These are phyloP conservation scores for Philaenus spumarius DNA, from an alignment of 1,140 invertebrate species.

Conservation along the genomic window DNA sequence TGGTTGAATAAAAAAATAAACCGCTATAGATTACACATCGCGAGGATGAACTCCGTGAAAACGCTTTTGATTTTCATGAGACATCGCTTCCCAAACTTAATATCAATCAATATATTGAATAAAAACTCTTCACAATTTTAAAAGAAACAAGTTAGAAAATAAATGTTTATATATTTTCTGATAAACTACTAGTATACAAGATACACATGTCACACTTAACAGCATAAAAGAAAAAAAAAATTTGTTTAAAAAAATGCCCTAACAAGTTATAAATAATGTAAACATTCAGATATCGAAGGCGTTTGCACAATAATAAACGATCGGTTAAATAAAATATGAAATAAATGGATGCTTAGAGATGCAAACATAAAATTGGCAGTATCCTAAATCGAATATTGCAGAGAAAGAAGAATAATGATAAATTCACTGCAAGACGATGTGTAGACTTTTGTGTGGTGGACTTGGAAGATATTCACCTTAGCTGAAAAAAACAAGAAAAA, in stretches of 20 bases:
- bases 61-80: no score
- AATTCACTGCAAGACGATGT: neutral
- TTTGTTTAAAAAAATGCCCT: neutral
- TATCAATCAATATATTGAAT: no score
- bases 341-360: neutral
- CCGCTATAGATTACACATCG: neutral
- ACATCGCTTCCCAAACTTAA: no score
- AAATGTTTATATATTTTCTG: no score
- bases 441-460: neutral
- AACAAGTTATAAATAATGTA: neutral
- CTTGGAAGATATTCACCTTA: neutral
- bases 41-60: no score
- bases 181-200: no score
- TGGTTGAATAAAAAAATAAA: constrained; percentile 8
- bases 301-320: neutral
- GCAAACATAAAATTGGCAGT: constrained; percentile 13
- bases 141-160: no score
- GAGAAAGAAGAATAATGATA: constrained; percentile 7
- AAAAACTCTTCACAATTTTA: no score
- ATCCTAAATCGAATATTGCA: constrained; percentile 13
- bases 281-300: neutral
- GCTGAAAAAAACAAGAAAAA: constrained; percentile 4
- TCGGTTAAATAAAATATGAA: neutral
- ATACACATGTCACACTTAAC: neutral
- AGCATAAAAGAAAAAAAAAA: constrained; percentile 5